phyloP scores from a whole-genome alignment of 2,113 vertebrate species.

The Gobius niger region DNA sequence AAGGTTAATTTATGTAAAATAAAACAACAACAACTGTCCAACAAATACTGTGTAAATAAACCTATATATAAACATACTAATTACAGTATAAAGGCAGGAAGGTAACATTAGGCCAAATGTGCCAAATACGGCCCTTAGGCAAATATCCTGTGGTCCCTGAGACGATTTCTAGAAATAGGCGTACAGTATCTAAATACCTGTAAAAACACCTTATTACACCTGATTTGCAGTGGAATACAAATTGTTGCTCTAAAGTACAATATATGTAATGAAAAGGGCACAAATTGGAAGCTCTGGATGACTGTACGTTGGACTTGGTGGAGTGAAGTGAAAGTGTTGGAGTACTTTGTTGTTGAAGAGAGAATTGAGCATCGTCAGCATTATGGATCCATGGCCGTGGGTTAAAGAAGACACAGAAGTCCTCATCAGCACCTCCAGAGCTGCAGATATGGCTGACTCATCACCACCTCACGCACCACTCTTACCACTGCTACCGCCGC shows the following conservation, averaged over 20 bases:
- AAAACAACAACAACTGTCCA: neutral
- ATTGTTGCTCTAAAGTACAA: too few relatives aligned
- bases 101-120: too few relatives aligned
- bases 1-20: neutral
- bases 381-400: slow-evolving; percentile 71
- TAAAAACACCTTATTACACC: too few relatives aligned
- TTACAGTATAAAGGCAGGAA: too few relatives aligned
- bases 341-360: slow-evolving; percentile 55
- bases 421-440: slow-evolving; percentile 68
- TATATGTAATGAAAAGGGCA: too few relatives aligned
- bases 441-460: slow-evolving; percentile 71
- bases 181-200: too few relatives aligned
- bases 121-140: too few relatives aligned
- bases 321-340: slow-evolving; percentile 52
- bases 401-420: slow-evolving; percentile 67
- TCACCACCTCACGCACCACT: slow-evolving; percentile 37
- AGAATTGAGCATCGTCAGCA: slow-evolving; percentile 64
- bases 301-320: slow-evolving; percentile 34
- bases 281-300: slow-evolving; percentile 11
- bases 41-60: too few relatives aligned
- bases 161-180: too few relatives aligned
- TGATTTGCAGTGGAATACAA: too few relatives aligned
- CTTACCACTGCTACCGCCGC: slow-evolving; percentile 32
- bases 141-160: too few relatives aligned
- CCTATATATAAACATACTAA: too few relatives aligned